phyloP scores from a whole-genome alignment of 2,797 vertebrate genomes.

The Muraenolepis orangiensis region DNA sequence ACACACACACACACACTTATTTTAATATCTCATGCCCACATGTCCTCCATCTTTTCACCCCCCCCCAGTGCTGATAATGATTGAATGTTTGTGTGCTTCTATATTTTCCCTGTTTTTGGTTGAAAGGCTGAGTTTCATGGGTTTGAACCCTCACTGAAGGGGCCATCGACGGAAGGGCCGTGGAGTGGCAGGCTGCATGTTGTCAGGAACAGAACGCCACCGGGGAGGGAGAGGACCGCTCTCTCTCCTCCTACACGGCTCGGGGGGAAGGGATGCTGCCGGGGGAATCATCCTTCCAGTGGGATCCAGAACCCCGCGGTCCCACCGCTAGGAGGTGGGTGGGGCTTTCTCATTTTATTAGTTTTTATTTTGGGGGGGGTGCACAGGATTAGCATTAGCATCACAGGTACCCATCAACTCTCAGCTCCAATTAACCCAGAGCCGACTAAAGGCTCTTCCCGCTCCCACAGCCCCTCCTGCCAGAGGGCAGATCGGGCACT shows the following conservation, averaged over 20 bases:
- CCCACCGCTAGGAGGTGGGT: slow-evolving; percentile 4
- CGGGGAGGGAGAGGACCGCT: no score
- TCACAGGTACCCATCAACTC: slow-evolving; percentile 56
- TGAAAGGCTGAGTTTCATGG: slow-evolving; percentile 58
- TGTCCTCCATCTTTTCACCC: slow-evolving; percentile 36
- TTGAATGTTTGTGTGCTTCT: slow-evolving; percentile 52
- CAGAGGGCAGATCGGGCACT: slow-evolving; percentile 60
- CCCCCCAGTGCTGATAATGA: slow-evolving; percentile 38
- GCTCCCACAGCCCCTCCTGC: slow-evolving; percentile 45
- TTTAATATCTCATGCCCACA: slow-evolving; percentile 12
- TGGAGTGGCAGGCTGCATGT: slow-evolving; percentile 49
- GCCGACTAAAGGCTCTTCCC: slow-evolving; percentile 57
- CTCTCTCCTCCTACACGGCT: no score
- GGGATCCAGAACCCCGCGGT: no score
- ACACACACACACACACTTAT: slow-evolving; percentile 1
- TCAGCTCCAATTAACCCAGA: slow-evolving; percentile 49
- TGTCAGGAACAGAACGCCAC: slow-evolving; percentile 20
- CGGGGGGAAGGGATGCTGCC: no score
- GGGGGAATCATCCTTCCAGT: no score
- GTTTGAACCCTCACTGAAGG: slow-evolving; percentile 58
- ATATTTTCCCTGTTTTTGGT: slow-evolving; percentile 34
- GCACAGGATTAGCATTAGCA: slow-evolving; percentile 48
- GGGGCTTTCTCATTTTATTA: neutral
- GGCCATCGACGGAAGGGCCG: slow-evolving; percentile 51
- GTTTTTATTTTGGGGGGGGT: slow-evolving; percentile 7